Conservation (phyloP, 35 echinoderm and acorn worm species). For the Heliocidaris erythrogramma region DNA sequence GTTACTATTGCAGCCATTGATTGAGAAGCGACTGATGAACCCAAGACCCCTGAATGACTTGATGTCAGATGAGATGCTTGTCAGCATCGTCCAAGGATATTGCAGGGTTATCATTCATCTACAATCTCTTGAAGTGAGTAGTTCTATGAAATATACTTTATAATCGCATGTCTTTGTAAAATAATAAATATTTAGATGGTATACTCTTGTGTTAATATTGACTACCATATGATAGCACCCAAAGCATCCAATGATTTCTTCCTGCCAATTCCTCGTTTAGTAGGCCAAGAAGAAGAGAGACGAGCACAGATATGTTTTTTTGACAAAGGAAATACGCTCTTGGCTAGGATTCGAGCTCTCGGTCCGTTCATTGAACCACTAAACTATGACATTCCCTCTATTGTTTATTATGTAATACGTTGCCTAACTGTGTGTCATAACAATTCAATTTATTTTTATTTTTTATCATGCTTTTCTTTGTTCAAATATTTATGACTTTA, state of each 20-base stretch:
- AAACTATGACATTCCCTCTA: too few relatives aligned
- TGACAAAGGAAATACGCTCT: too few relatives aligned
- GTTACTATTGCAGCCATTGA: constrained; percentile 41
- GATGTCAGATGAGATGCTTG: constrained; percentile 69
- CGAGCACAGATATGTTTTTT: too few relatives aligned
- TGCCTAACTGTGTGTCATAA: background rate
- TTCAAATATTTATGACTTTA: background rate
- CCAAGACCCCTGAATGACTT: constrained; percentile 56
- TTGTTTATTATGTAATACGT: too few relatives aligned
- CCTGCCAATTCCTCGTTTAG: too few relatives aligned
- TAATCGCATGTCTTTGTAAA: background rate
- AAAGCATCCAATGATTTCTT: too few relatives aligned
- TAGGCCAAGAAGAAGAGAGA: too few relatives aligned
- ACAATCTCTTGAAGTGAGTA: constrained; percentile 20
- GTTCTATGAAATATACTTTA: background rate
- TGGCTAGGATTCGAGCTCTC: too few relatives aligned
- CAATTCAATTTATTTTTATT: background rate
- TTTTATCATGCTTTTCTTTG: background rate
- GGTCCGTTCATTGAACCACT: too few relatives aligned
- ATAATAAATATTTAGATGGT: background rate
- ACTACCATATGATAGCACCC: background rate
- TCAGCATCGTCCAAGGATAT: constrained; percentile 55
- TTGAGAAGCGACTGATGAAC: constrained; percentile 69
- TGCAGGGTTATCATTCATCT: constrained; percentile 68
- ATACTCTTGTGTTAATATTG: background rate